Evolutionary conservation across 2,888 invertebrate species (phyloP).

Genomic region (Axea sp.): DNA sequence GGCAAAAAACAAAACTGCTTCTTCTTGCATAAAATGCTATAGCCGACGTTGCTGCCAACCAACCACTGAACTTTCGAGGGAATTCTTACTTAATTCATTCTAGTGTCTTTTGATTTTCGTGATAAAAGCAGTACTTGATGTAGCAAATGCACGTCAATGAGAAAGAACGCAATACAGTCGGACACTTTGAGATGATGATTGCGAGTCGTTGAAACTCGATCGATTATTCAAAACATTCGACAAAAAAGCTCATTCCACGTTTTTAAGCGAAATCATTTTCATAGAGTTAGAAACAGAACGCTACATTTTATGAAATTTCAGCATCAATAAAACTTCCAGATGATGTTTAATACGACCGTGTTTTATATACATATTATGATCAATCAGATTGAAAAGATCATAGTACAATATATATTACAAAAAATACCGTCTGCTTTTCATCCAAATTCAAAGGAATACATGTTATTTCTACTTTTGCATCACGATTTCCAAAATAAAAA

Average conservation of each 20-base stretch:
- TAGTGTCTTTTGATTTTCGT: constrained; percentile 48
- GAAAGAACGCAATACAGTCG: constrained; percentile 35
- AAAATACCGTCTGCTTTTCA: too few relatives aligned
- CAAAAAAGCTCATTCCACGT: constrained; percentile 8
- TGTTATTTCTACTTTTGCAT: too few relatives aligned
- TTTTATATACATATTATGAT: too few relatives aligned
- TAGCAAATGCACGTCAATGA: constrained; percentile 26
- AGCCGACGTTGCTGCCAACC: constrained; percentile 6
- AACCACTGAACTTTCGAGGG: constrained; percentile 34
- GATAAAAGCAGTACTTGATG: constrained; percentile 36
- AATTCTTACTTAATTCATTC: constrained; percentile 52
- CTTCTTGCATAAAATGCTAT: constrained; percentile 9
- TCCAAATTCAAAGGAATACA: too few relatives aligned
- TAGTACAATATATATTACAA: too few relatives aligned
- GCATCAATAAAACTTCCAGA: too few relatives aligned
- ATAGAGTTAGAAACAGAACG: too few relatives aligned
- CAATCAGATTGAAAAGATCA: too few relatives aligned
- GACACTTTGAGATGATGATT: constrained; percentile 53
- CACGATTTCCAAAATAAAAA: too few relatives aligned
- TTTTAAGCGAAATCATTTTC: too few relatives aligned
- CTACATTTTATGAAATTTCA: too few relatives aligned
- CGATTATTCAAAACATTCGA: constrained; percentile 20
- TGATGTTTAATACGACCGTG: too few relatives aligned
- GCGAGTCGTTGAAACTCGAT: constrained; percentile 28
- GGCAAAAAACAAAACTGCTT: constrained; percentile 19